Evolutionary conservation across 2,797 vertebrate genomes (phyloP).

Genomic region (Anabas testudineus): DNA sequence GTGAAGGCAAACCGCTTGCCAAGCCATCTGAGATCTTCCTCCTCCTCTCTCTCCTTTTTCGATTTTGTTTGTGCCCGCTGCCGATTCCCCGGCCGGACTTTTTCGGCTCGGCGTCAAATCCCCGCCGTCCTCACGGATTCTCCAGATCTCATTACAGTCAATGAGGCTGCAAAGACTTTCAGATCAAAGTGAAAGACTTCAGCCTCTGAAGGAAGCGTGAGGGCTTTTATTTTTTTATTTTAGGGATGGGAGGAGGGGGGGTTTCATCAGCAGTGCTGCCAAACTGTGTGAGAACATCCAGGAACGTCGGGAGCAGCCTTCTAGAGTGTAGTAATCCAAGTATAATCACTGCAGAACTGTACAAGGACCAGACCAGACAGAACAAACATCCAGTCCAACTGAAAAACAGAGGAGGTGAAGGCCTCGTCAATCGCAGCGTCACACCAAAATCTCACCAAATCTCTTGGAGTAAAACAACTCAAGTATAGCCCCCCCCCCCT

Average conservation of each 20-base stretch:
- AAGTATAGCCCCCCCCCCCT: too few relatives aligned
- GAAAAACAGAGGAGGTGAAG: too few relatives aligned
- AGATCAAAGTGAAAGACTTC: conserved; percentile 85
- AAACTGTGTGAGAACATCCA: conserved; percentile 64
- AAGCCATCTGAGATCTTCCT: conserved; percentile 84
- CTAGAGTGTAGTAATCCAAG: not conserved
- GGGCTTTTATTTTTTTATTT: conserved; percentile 34
- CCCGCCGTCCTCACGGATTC: conserved; percentile 83
- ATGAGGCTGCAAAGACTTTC: conserved; percentile 85
- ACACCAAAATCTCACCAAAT: too few relatives aligned
- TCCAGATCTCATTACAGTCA: conserved; percentile 87
- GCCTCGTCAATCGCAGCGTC: too few relatives aligned
- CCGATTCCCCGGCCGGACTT: conserved; percentile 80
- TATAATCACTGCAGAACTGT: not conserved
- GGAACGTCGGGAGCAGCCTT: conserved; percentile 58
- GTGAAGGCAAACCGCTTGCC: conserved; percentile 79
- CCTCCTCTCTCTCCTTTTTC: conserved; percentile 71
- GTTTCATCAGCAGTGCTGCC: conserved; percentile 40
- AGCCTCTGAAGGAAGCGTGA: conserved; percentile 66
- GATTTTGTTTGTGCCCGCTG: conserved; percentile 83
- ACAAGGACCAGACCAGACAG: too few relatives aligned
- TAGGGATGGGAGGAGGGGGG: not conserved
- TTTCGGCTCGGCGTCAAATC: conserved; percentile 83
- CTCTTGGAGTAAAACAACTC: too few relatives aligned
- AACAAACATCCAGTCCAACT: too few relatives aligned